Evolutionary conservation across 2,888 invertebrate species (phyloP), one percentile per base, ranked within the genome.

Genomic region (Lochmaea capreae): DNA sequence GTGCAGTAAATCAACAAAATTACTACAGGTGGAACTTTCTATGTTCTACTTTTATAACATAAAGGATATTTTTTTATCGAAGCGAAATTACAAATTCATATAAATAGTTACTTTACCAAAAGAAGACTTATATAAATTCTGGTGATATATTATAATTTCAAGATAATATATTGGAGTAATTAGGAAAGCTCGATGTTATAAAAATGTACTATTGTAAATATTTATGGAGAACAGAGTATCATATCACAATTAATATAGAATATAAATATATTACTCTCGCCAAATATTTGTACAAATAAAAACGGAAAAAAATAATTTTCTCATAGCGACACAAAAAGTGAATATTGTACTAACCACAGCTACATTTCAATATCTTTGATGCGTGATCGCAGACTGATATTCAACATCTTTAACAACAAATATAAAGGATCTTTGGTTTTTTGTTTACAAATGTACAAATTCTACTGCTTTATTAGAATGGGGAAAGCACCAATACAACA

Each of bases 401-500:
- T 70, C 70, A 70, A 70, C 70, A 70, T 63, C 46, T 59, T 71
- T 71, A 71, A 71, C 71, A 71, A 71, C 71, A 71, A 71, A 67
- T 61, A 65, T 68, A 65, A 65, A 67, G 61, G 70, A 42, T 70
- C 43, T 73, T 75, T 71, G 71, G 75, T 71, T 75, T 74, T 75
- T 71, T 69, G 68, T 72, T 71, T 71, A 71, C 65, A 69, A 65
- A 75, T 75, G 68, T 68, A 72, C 67, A 68, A 54, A 59, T 71
- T 72, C 71, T 75, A 68, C 69, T 75, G 75, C 72, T 72, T 72
- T 68, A 81, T 83, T 83, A 83, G 84, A 84, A 83, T 81, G 83
- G 84, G 83, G 81, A 85, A 86, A 86, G 86, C 86, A 87, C 86
- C 86, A 86, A 85, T 85, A 85, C 83, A 82, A 83, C 83, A 83